Base-by-base conservation (phyloP, 2,888 invertebrate species). In the Frankliniella fusca region DNA sequence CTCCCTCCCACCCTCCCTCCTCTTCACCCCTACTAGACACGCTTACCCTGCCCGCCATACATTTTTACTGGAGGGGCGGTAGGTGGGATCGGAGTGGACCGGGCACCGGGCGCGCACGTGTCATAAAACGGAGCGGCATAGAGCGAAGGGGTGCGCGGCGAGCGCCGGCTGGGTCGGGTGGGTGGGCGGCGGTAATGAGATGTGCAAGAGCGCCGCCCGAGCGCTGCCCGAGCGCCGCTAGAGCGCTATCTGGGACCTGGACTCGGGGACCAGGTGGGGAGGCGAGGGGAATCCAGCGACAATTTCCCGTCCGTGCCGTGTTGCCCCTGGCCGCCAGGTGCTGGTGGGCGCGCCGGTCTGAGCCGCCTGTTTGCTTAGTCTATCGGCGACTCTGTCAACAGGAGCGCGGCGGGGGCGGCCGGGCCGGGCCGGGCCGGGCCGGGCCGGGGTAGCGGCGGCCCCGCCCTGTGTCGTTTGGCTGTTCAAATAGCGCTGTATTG, bases 301-400 rank as follows among this genome's bases (percentile, higher is more conserved):
- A 38, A 38, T 38, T 38, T 38, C 38, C 38, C 38, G 38, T 5
- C 38, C 38, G 3, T 38, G 38, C 5, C 38, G 38, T 5, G 3
- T 38, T 5, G 38, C 38, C 38, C 5, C 38, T n/a, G n/a, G 38
- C 38, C 38, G 61, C 61, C 61, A 61, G 61, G 61, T 61, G 61
- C 20, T 54, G 54, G 15, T 10, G 15, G 54, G 54, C 15, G 15
- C 54, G 18, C 15, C 54, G 54, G 12, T 20, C 54, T 15, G 18
- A 20, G 54, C 54, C 18, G 54, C 10, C 27, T 76, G 70, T 76
- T 76, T n/a, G 70, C 27, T 23, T 23, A 76, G 70, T 76, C 70
- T 76, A 76, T 76, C 70, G 70, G 23, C 70, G 11, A 18, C 20
- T 61, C 61, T 61, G 70, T 76, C 70, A 76, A 76, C 27, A 76